phyloP scores from a whole-genome alignment of 1,140 invertebrate species.

The Palaemon carinicauda region DNA sequence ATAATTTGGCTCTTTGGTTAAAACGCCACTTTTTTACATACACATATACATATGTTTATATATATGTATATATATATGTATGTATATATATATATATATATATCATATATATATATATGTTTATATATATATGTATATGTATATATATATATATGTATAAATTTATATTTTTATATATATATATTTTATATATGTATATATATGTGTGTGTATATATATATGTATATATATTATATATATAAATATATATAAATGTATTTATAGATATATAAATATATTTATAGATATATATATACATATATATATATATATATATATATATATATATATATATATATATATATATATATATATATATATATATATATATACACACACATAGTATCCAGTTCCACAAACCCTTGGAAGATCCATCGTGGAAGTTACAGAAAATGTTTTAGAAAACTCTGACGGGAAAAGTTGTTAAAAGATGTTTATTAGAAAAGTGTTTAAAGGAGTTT shows the following conservation, averaged over 20 bases:
- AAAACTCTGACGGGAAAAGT: no score
- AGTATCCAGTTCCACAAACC: no score
- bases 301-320: background rate
- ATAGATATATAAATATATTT: background rate
- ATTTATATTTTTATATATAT: background rate
- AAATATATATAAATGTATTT: background rate
- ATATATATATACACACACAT: no score
- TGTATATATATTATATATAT: background rate
- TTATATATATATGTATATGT: constrained; percentile 30
- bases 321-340: background rate
- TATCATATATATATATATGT: constrained; percentile 37
- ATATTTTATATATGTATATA: background rate
- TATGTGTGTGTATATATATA: background rate
- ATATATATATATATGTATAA: background rate
- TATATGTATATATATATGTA: background rate
- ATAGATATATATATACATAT: no score
- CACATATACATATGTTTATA: no score
- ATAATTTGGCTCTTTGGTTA: no score
- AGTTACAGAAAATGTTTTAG: no score
- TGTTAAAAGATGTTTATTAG: no score
- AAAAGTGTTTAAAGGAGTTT: no score
- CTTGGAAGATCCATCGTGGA: no score
- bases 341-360: no score
- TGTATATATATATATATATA: constrained; percentile 34
- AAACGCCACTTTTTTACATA: no score